Evolutionary conservation across 2,113 vertebrate genomes (phyloP).

Genomic region (Nyctereutes procyonoides): DNA sequence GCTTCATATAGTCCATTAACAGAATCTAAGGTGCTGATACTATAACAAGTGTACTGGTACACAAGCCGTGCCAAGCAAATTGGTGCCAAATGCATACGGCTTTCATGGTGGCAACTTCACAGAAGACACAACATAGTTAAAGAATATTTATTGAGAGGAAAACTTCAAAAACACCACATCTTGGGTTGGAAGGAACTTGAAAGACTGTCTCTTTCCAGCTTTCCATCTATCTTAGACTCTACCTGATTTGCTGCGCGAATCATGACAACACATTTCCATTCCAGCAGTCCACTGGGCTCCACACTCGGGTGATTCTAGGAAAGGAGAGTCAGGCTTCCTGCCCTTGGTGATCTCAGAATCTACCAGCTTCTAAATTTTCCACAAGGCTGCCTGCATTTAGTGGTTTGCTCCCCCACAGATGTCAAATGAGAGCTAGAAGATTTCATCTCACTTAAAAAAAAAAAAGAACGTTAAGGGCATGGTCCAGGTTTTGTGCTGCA

Average conservation of each 20-base stretch:
- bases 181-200: slow-evolving; percentile 63
- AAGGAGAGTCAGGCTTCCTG: background rate
- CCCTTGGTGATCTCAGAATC: background rate
- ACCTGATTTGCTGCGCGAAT: background rate
- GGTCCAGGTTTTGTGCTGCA: background rate
- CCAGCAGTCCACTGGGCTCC: background rate
- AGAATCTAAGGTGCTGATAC: background rate
- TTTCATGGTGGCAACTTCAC: slow-evolving; percentile 63
- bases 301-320: background rate
- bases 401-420: background rate
- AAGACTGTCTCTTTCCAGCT: slow-evolving; percentile 45
- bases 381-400: background rate
- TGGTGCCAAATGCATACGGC: slow-evolving; percentile 21
- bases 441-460: background rate
- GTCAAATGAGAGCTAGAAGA: background rate
- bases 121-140: slow-evolving; percentile 41
- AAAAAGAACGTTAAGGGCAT: background rate
- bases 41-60: background rate
- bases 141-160: background rate
- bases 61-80: slow-evolving; percentile 37
- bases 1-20: slow-evolving; percentile 36
- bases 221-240: background rate
- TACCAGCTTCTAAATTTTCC: background rate
- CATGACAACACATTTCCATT: background rate
- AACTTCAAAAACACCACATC: slow-evolving; percentile 60